These are phyloP conservation scores for Adelosebastes latens DNA, from an alignment of 2,797 vertebrate genomes.

Conservation along the genomic window DNA sequence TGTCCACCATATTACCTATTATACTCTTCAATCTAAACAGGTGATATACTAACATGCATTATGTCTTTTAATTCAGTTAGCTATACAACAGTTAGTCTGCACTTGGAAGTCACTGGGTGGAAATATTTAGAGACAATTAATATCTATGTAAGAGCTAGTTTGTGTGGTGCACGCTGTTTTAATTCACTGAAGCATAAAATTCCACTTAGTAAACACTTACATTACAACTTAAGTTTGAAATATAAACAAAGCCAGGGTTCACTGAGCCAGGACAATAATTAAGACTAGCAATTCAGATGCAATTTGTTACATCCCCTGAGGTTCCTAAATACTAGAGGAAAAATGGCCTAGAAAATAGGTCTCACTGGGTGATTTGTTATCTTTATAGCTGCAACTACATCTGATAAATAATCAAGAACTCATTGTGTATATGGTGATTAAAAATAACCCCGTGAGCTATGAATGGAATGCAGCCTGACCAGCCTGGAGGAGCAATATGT, in stretches of 20 bases:
- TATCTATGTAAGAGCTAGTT: not conserved
- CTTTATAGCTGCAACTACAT: constrained; percentile 3
- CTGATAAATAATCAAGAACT: constrained; percentile 22
- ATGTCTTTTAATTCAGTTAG: not conserved
- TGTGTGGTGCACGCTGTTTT: not conserved
- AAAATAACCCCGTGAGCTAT: constrained; percentile 29
- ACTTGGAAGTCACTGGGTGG: not conserved
- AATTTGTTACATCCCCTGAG: constrained; percentile 4
- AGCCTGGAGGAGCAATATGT: constrained; percentile 3
- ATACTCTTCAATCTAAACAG: not conserved
- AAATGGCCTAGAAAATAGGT: not conserved
- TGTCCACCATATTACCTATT: not conserved
- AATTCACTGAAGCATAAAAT: not conserved
- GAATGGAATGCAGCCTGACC: constrained; percentile 52
- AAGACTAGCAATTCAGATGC: not conserved
- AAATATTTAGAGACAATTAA: not conserved
- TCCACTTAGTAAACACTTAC: not conserved
- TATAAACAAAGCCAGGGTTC: not conserved
- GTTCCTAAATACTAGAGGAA: not conserved
- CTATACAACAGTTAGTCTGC: not conserved
- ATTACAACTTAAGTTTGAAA: not conserved
- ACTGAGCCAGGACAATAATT: not conserved
- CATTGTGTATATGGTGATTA: constrained; percentile 36
- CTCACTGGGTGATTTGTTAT: constrained; percentile 1
- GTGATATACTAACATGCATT: not conserved